Base-by-base conservation (phyloP, 2,888 invertebrate species). In the Chelonus formosanus region DNA sequence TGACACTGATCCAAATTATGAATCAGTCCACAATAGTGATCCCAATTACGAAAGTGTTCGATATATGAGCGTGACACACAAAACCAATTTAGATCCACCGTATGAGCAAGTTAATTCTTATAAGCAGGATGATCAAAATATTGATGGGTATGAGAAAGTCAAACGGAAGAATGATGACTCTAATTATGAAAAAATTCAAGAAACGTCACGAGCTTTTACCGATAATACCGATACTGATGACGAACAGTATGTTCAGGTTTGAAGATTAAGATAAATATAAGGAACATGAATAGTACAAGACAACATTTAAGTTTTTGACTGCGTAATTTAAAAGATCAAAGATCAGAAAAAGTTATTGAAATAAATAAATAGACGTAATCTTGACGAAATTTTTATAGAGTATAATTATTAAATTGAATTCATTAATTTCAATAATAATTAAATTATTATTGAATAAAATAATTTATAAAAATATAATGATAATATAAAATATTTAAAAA, bases 31-130 rank as follows among this genome's bases (percentile, higher is more conserved):
- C 61, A 89, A 89, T 57, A 87, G 87, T 55, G 91, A 93, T 85
- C 92, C 93, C 0, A 93, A 93, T 80, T 94, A 94, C 76, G 93
- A 94, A 80, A 93, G 92, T 71, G 92, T 94, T 0, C 91, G 91
- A 73, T 92, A 92, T 83, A 87, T 90, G 75, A 90, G 90, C 67
- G 79, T 89, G 1, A 76, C 85, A 0, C 85, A 86, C 35, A 52
- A 65, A 35, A 40, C 8, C 5, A 85, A 84, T 67, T 91, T 90
- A 59, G 91, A 92, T 58, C 91, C 92, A 0, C 82, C 84, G 2
- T 84, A 84, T 65, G 84, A 84, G 50, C 78, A 78, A 69, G 78
- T 84, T 10, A 77, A 74, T 44, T 75, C 71, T 50, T 78, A 74
- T 35, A 76, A 76, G 32, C 67, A 20, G 65, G 6, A 40, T 40